Evolutionary conservation across 2,113 vertebrate genomes (phyloP).

Genomic region (Pelodiscus sinensis): DNA sequence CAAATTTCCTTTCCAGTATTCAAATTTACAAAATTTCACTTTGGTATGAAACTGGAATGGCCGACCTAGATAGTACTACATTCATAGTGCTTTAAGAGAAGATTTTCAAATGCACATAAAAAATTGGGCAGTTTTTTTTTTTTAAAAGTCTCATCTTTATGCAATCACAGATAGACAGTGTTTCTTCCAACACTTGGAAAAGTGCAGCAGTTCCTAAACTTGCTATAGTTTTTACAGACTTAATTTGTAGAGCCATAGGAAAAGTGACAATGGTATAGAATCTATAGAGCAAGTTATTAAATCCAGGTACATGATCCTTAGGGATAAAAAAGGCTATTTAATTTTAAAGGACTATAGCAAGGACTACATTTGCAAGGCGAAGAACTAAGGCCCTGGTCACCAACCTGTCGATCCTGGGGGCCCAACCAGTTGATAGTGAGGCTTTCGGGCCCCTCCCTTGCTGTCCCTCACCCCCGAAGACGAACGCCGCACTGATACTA

Average conservation of each 20-base stretch:
- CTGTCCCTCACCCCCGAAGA: too few species aligned
- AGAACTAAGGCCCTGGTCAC: neutral
- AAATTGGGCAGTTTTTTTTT: neutral
- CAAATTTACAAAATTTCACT: neutral
- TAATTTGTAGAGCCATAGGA: constrained; percentile 16
- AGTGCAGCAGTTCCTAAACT: neutral
- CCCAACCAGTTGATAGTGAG: too few species aligned
- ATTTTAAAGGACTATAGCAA: neutral
- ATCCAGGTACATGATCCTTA: neutral
- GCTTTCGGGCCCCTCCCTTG: too few species aligned
- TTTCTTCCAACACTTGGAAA: constrained; percentile 1
- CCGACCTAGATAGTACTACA: neutral
- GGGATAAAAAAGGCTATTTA: neutral
- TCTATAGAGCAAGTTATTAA: neutral
- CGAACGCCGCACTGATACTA: too few species aligned
- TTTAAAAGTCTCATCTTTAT: neutral
- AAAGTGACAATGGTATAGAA: constrained; percentile 12
- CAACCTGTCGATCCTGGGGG: too few species aligned
- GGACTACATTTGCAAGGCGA: neutral
- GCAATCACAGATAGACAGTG: neutral
- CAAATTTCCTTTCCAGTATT: neutral
- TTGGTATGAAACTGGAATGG: neutral
- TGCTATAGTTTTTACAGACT: neutral
- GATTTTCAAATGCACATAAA: neutral
- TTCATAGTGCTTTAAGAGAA: neutral